These are phyloP conservation scores for Leguminivora glycinivorella DNA, from an alignment of 1,140 invertebrate genomes.

Conservation along the genomic window DNA sequence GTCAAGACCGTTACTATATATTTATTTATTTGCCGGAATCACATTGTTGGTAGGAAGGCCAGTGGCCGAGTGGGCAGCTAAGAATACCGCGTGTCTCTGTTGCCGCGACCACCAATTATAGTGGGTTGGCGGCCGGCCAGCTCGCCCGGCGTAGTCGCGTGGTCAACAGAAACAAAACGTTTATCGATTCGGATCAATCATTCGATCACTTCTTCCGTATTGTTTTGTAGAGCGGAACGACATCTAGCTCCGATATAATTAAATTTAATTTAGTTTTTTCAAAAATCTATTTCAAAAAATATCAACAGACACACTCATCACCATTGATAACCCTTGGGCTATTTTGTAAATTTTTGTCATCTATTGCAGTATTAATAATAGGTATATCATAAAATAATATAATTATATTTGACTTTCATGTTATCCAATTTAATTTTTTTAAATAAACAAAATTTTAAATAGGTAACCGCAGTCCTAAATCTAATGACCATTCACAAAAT, in stretches of 20 bases:
- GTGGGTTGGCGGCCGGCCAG: slow-evolving; percentile 71
- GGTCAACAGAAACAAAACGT: slow-evolving; percentile 61
- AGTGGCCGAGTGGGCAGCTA: slow-evolving; percentile 72
- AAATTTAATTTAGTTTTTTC: not conserved
- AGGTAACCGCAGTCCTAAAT: too few relatives aligned
- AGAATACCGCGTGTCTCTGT: slow-evolving; percentile 71
- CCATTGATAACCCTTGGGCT: too few relatives aligned
- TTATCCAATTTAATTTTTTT: too few relatives aligned
- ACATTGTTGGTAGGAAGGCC: slow-evolving; percentile 66
- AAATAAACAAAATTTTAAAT: too few relatives aligned
- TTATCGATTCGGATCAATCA: slow-evolving; percentile 66
- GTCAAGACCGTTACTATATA: slow-evolving; percentile 61
- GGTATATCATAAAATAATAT: too few relatives aligned
- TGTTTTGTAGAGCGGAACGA: slow-evolving; percentile 17
- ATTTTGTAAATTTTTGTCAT: too few relatives aligned
- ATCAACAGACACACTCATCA: too few relatives aligned
- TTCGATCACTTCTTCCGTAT: slow-evolving; percentile 30
- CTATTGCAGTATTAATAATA: too few relatives aligned
- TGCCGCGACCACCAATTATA: slow-evolving; percentile 75
- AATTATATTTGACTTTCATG: too few relatives aligned
- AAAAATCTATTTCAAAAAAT: too few relatives aligned
- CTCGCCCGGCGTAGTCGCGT: slow-evolving; percentile 47
- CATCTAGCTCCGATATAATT: not conserved
- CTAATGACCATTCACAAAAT: not conserved
- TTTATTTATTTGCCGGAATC: slow-evolving; percentile 58